A percentile compares a stretch with the other conserved stretches of the same genome.
phyloP scores from a whole-genome alignment of 1,140 invertebrate genomes.

The Tribolium madens region DNA sequence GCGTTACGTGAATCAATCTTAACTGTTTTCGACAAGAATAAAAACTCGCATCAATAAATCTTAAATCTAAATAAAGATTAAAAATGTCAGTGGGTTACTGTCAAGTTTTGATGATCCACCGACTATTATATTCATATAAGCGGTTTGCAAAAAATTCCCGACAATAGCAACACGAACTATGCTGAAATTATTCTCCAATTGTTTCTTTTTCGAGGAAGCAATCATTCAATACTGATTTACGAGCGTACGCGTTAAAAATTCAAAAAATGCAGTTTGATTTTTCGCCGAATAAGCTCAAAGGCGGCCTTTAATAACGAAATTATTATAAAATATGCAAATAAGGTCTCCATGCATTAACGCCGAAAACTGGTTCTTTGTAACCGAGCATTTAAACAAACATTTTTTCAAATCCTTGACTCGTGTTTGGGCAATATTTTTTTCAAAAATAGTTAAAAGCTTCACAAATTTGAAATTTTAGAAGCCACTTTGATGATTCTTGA shows the following conservation, averaged over 20 bases:
- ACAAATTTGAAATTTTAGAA: not conserved
- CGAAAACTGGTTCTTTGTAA: not conserved
- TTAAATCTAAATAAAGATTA: not conserved
- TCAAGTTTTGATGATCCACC: not conserved
- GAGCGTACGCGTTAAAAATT: not conserved
- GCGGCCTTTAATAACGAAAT: not conserved
- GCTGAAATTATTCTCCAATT: not conserved
- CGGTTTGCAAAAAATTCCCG: not conserved
- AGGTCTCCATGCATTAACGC: conserved; percentile 4
- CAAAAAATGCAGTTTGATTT: not conserved
- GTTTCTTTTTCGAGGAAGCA: conserved; percentile 14
- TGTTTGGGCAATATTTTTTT: not conserved
- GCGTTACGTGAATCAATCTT: not conserved
- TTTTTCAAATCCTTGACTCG: not conserved
- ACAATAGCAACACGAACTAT: conserved; percentile 7
- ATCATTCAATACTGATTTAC: not conserved
- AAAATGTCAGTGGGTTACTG: not conserved
- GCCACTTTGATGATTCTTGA: not conserved
- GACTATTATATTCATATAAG: not conserved
- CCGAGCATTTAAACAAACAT: not conserved
- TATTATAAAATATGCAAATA: conserved; percentile 48
- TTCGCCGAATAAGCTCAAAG: not conserved
- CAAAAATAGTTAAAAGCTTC: not conserved
- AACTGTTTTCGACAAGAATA: not conserved
- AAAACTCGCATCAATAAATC: not conserved